Evolutionary conservation across 2,113 vertebrate species (phyloP), one percentile per base, ranked within the genome.

Genomic region (Puntigrus tetrazona): DNA sequence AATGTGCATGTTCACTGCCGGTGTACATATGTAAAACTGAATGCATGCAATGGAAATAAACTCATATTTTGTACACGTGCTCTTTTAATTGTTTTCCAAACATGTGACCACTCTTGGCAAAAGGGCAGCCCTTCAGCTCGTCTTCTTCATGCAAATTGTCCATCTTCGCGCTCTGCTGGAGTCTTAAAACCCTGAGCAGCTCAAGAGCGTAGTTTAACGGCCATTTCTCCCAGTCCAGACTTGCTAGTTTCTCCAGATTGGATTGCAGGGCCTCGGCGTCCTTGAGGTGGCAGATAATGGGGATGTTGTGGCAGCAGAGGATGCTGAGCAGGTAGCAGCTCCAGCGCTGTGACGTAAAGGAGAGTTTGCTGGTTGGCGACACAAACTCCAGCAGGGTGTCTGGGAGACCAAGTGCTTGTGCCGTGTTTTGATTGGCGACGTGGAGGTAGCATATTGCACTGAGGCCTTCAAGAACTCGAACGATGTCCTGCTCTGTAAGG

Each of bases 241-340:
- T 3, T 43, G 87, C 76, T 16, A 89, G 8, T 0, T 8, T 14
- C 45, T 91, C 81, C 67, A 91, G 22, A 7, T 83, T 59, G 1
- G 34, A 25, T 67, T 73, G 72, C 55, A 88, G 1, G 86, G n/a
- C 18, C 0, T 8, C 4, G 0, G 0, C 9, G 2, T 63, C 73
- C 29, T 34, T 72, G 59, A 89, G 78, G 47, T 85, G 82, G 61
- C 4, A 83, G 2, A 86, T 38, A 10, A 20, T 45, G 5, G 78
- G 20, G n/a, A 74, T 57, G 22, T 57, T 57, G 52, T 57, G 52
- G 52, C 72, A 94, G 1, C 82, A 86, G 34, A 94, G 76, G 84
- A 84, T 41, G 41, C 87, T 88, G 29, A 90, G 88, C 13, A 85
- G 47, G 27, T 91, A 92, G 59, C 88, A 91, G 41, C 75, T 45